Base-by-base conservation (phyloP, 92 coral and sea anemone species). In the Zoanthus gigantus region DNA sequence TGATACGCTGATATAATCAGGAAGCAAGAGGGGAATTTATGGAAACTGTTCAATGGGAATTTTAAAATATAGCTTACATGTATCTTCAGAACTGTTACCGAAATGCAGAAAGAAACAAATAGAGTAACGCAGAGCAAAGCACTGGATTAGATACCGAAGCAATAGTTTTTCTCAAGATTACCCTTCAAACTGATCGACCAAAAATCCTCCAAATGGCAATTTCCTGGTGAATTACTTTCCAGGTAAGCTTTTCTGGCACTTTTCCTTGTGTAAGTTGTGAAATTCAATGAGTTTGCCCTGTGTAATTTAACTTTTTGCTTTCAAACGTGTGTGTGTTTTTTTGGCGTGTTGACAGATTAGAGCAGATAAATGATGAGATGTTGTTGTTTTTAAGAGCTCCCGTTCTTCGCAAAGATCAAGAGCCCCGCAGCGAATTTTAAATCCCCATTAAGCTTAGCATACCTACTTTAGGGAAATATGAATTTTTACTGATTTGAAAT, bases 271-370 rank as follows among this genome's bases (percentile, higher is more conserved):
- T 76, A 73, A 73, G 10, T 73, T 73, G 31, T 2, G 71, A 4
- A 83, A 83, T 16, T 32, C n/a, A 28, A 45, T 71, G 87, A 71
- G 69, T 69, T 83, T 83, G 87, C 87, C 46, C 79, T 83, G 67
- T 69, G 69, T 83, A 1, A 69, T 71, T 83, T 48, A 83, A 83
- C 87, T 0, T n/a, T 23, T 71, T 83, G 79, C 48, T 83, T 83
- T 34, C 87, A 83, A 83, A 83, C 87, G 29, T 83, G 77, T 28
- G 87, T 74, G 87, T 83, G 79, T 17, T 69, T 83, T 73, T 83
- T 83, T 83, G 79, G 67, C 68, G 87, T 83, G 78, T 42, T 83
- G 87, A 83, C 87, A 83, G 80, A 71, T 83, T 83, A 83, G 87
- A 83, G 50, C 87, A 71, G 78, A 82, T 15, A 82, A 56, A 63